These are phyloP conservation scores for Plecotus auritus DNA, from an alignment of 2,113 vertebrate species.

Conservation along the genomic window DNA sequence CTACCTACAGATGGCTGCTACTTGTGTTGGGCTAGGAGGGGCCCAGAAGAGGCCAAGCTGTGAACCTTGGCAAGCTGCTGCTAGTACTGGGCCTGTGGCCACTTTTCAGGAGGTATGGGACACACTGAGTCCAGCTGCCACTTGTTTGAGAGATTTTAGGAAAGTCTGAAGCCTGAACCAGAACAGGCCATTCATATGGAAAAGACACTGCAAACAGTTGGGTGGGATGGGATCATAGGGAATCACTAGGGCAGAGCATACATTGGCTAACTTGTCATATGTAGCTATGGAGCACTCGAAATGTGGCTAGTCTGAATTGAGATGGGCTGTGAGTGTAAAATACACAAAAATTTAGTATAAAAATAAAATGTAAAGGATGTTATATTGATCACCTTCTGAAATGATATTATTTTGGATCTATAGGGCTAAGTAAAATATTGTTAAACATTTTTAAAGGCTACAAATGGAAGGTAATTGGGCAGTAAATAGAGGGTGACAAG, in stretches of 20 bases:
- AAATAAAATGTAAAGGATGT: neutral
- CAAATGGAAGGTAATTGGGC: neutral
- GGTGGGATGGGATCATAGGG: too few species aligned
- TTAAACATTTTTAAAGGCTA: neutral
- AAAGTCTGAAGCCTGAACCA: too few species aligned
- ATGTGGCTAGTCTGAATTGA: neutral
- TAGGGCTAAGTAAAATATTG: neutral
- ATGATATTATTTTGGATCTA: neutral
- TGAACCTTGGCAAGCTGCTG: too few species aligned
- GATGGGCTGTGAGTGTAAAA: neutral
- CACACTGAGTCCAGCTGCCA: too few species aligned
- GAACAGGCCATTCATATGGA: too few species aligned
- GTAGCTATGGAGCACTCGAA: neutral
- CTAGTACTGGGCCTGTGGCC: too few species aligned
- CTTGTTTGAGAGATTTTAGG: too few species aligned
- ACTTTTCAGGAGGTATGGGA: too few species aligned
- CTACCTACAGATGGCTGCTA: too few species aligned
- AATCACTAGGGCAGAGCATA: neutral
- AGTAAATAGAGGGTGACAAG: neutral
- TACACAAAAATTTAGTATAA: neutral
- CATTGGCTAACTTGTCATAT: neutral
- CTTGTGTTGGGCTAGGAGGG: too few species aligned
- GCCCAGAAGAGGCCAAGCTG: too few species aligned
- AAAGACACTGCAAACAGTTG: too few species aligned
- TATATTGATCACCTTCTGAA: neutral